Conservation (phyloP, 2,888 invertebrate species). For the Microplitis deprimator region DNA sequence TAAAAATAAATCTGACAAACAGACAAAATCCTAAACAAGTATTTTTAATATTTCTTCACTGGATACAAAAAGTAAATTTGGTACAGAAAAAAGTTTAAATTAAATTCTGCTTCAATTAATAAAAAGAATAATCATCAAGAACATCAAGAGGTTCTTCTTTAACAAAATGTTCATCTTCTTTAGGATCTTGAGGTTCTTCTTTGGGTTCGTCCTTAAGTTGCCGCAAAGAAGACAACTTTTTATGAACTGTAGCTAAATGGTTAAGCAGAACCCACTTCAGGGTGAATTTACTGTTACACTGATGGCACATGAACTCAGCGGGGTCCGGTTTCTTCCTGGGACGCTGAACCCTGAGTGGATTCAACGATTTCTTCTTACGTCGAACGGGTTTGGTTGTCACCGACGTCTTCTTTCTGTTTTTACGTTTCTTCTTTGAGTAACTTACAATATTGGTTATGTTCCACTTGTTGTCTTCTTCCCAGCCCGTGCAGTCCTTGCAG, state of each 20-base stretch:
- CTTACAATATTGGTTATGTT: background rate
- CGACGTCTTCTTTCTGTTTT: constrained; percentile 33
- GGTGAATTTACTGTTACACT: constrained; percentile 26
- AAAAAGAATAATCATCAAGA: too few species aligned
- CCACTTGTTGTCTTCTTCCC: background rate
- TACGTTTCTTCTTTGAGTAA: constrained; percentile 15
- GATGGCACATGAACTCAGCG: constrained; percentile 38
- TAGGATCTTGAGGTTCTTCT: background rate
- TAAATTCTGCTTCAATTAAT: too few species aligned
- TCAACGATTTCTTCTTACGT: background rate
- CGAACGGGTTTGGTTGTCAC: background rate
- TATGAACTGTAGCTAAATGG: constrained; percentile 36
- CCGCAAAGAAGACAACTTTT: constrained; percentile 18
- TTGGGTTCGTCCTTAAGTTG: constrained; percentile 14
- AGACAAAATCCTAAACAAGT: too few species aligned
- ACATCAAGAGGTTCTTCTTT: background rate
- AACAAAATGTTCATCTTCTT: constrained; percentile 14
- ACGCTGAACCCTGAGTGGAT: too few species aligned
- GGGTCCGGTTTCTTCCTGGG: background rate
- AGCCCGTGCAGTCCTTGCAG: constrained; percentile 73
- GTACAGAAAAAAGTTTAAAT: too few species aligned
- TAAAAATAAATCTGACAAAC: too few species aligned
- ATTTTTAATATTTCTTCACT: too few species aligned
- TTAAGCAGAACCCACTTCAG: constrained; percentile 32
- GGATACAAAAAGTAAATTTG: too few species aligned